phyloP scores from a whole-genome alignment of 2,113 vertebrate genomes.

The Xiphophorus maculatus region DNA sequence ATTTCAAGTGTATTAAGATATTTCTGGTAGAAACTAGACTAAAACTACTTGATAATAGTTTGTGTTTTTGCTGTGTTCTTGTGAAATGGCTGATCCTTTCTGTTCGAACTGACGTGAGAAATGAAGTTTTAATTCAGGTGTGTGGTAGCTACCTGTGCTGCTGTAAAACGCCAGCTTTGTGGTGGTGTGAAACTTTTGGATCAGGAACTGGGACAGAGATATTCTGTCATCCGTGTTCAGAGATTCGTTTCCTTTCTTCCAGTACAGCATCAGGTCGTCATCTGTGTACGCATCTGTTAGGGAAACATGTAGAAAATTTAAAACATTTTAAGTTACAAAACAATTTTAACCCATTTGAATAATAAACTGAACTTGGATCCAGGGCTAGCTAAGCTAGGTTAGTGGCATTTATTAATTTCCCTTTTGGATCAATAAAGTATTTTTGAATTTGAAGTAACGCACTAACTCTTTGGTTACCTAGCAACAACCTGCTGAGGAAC shows the following conservation, averaged over 20 bases:
- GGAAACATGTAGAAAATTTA: neutral
- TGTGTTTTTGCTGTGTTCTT: constrained; percentile 10
- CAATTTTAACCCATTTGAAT: no score
- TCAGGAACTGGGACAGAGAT: constrained; percentile 96
- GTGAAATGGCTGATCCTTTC: neutral
- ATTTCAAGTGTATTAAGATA: no score
- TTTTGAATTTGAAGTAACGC: no score
- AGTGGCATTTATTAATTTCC: no score
- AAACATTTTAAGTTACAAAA: no score
- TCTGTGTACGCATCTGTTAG: constrained; percentile 94
- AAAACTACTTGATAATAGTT: no score
- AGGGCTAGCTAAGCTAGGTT: no score
- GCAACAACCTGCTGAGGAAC: no score
- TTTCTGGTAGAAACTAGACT: no score
- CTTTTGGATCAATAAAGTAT: no score
- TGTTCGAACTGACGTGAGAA: constrained; percentile 11
- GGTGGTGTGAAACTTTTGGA: constrained; percentile 98
- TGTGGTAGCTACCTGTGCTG: constrained; percentile 87
- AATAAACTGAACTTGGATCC: no score
- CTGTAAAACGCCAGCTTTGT: constrained; percentile 98
- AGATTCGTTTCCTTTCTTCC: constrained; percentile 98
- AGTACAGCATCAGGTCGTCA: constrained; percentile 98
- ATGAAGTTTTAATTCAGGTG: constrained; percentile 21
- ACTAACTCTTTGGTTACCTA: no score
- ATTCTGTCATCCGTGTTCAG: constrained; percentile 96